Conservation (phyloP, 1,140 invertebrate genomes). For the Rhysida immarginata region DNA sequence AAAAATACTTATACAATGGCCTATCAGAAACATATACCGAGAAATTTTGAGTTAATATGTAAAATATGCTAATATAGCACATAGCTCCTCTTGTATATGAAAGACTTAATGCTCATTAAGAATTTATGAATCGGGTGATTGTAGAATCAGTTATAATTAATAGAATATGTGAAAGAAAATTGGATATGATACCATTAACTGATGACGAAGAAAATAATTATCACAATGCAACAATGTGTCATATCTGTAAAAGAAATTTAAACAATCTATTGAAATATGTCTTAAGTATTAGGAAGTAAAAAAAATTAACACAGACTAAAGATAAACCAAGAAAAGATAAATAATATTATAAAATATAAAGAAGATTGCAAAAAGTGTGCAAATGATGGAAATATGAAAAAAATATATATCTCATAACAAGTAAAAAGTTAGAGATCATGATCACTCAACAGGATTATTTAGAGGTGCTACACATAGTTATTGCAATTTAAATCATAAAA, state of each 20-base stretch:
- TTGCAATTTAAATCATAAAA: conserved; percentile 14
- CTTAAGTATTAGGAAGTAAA: conserved; percentile 9
- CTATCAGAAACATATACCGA: neutral
- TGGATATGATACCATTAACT: neutral
- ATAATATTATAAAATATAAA: no score
- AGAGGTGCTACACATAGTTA: neutral
- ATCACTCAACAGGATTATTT: neutral
- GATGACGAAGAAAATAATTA: neutral
- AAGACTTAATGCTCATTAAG: neutral
- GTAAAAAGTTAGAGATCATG: neutral
- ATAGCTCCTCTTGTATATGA: neutral
- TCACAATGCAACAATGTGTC: neutral
- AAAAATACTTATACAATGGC: neutral
- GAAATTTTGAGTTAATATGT: neutral
- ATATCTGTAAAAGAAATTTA: neutral
- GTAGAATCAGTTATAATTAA: neutral
- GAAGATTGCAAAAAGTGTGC: no score
- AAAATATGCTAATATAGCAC: neutral
- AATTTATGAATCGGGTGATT: neutral
- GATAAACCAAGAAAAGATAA: no score
- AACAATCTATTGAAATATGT: conserved; percentile 13
- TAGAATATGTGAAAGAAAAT: neutral
- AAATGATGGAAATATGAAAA: conserved; percentile 23
- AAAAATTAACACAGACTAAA: neutral
- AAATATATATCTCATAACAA: conserved; percentile 2